These are phyloP conservation scores for Drosophila malerkotliana DNA, from an alignment of 1,140 invertebrate genomes.

Conservation along the genomic window DNA sequence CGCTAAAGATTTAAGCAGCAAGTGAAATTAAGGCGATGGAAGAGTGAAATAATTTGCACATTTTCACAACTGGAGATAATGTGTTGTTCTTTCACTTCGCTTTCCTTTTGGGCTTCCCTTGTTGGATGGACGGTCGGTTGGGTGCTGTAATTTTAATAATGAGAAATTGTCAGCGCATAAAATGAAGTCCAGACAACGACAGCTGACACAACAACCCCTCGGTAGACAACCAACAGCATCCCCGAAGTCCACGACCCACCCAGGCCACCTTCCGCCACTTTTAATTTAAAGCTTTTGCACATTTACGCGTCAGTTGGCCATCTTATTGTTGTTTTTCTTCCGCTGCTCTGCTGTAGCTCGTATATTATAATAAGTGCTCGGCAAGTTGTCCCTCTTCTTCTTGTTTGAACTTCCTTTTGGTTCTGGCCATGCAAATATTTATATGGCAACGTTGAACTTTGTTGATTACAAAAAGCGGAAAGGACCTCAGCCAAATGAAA, in stretches of 20 bases:
- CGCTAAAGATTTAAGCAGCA: slow-evolving; percentile 22
- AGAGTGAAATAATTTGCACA: slow-evolving; percentile 54
- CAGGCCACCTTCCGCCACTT: slow-evolving; percentile 7
- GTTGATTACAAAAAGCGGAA: slow-evolving; percentile 61
- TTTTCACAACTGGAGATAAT: slow-evolving; percentile 56
- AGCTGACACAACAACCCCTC: slow-evolving; percentile 67
- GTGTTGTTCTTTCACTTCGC: slow-evolving; percentile 12
- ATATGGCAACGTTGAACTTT: slow-evolving; percentile 42
- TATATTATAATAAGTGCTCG: slow-evolving; percentile 62
- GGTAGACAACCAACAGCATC: slow-evolving; percentile 13
- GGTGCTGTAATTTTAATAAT: slow-evolving; percentile 78
- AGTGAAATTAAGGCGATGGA: not conserved
- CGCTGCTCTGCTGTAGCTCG: slow-evolving; percentile 23
- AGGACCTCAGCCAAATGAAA: slow-evolving; percentile 10
- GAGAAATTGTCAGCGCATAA: slow-evolving; percentile 82
- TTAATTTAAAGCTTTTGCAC: slow-evolving; percentile 78
- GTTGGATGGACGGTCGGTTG: slow-evolving; percentile 1
- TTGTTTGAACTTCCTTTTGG: slow-evolving; percentile 39
- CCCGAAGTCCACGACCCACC: not conserved
- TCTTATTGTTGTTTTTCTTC: slow-evolving; percentile 46
- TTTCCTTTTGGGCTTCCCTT: slow-evolving; percentile 29
- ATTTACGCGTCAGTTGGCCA: slow-evolving; percentile 67
- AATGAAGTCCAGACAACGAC: slow-evolving; percentile 76
- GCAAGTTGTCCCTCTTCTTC: slow-evolving; percentile 24
- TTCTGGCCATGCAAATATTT: slow-evolving; percentile 60